Evolutionary conservation across 1,140 invertebrate species (phyloP).

Genomic region (Ostrea denselamellosa): DNA sequence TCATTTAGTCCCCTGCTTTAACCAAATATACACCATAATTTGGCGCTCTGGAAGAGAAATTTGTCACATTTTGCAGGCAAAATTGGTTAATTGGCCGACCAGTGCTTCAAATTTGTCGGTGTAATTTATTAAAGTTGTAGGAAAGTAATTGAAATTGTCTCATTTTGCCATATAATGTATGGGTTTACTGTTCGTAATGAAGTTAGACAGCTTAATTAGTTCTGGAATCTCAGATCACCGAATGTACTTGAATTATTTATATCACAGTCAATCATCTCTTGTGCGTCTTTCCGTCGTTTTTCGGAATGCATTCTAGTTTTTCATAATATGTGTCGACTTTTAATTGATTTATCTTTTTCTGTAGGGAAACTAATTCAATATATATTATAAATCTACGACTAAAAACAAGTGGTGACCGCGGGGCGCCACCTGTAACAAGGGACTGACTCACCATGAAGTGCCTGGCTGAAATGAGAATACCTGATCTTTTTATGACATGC

Average conservation of each 20-base stretch:
- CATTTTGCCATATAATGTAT: constrained; percentile 70
- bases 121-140: constrained; percentile 71
- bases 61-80: constrained; percentile 71
- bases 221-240: constrained; percentile 65
- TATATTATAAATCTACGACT: neutral
- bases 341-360: constrained; percentile 57
- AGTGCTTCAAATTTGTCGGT: constrained; percentile 66
- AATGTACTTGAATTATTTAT: constrained; percentile 71
- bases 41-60: constrained; percentile 68
- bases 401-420: constrained; percentile 28
- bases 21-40: constrained; percentile 71
- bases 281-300: constrained; percentile 23
- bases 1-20: constrained; percentile 63
- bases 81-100: constrained; percentile 68
- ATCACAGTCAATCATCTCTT: constrained; percentile 44
- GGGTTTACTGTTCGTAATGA: constrained; percentile 62
- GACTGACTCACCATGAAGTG: neutral
- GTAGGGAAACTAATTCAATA: constrained; percentile 39
- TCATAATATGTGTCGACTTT: constrained; percentile 48
- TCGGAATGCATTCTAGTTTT: constrained; percentile 45
- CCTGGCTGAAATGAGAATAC: neutral
- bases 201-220: constrained; percentile 69
- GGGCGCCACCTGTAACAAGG: constrained; percentile 26
- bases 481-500: neutral
- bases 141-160: constrained; percentile 74